Evolutionary conservation across 1,140 invertebrate species (phyloP).

Genomic region (Apis florea): DNA sequence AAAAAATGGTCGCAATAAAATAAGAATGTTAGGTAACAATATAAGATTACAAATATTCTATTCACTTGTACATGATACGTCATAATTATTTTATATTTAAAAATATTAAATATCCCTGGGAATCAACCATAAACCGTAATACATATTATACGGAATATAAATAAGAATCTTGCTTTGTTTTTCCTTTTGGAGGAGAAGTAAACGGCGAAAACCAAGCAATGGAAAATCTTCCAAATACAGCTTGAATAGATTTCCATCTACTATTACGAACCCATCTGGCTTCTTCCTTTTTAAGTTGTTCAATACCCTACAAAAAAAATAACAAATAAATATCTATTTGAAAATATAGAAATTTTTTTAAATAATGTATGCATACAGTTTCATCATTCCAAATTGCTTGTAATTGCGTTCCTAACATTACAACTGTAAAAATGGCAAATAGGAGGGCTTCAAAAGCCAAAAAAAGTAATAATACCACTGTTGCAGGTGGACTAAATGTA

Average conservation of each 20-base stretch:
- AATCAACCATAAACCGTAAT: conserved; percentile 30
- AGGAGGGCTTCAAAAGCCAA: conserved; percentile 97
- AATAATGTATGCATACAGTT: conserved; percentile 85
- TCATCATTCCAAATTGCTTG: conserved; percentile 99
- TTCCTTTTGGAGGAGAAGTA: conserved; percentile 87
- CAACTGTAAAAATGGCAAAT: conserved; percentile 98
- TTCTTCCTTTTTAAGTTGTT: conserved; percentile 96
- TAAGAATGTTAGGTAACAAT: conserved; percentile 27
- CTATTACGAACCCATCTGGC: conserved; percentile 95
- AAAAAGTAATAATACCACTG: conserved; percentile 96
- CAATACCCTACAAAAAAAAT: conserved; percentile 88
- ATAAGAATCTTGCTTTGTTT: conserved; percentile 87
- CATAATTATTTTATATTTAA: conserved; percentile 50
- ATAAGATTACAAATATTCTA: conserved; percentile 61
- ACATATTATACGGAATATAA: conserved; percentile 86
- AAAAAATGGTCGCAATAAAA: conserved; percentile 34
- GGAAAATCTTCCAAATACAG: conserved; percentile 96
- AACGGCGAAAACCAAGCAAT: conserved; percentile 97
- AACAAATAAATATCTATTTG: conserved; percentile 1
- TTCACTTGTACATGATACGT: conserved; percentile 38
- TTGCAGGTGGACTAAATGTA: conserved; percentile 95
- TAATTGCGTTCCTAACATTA: conserved; percentile 98
- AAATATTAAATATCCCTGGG: conserved; percentile 57
- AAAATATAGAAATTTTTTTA: background rate
- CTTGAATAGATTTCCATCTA: conserved; percentile 95